phyloP scores from a whole-genome alignment of 2,113 vertebrate species.

The Parotia lawesii region DNA sequence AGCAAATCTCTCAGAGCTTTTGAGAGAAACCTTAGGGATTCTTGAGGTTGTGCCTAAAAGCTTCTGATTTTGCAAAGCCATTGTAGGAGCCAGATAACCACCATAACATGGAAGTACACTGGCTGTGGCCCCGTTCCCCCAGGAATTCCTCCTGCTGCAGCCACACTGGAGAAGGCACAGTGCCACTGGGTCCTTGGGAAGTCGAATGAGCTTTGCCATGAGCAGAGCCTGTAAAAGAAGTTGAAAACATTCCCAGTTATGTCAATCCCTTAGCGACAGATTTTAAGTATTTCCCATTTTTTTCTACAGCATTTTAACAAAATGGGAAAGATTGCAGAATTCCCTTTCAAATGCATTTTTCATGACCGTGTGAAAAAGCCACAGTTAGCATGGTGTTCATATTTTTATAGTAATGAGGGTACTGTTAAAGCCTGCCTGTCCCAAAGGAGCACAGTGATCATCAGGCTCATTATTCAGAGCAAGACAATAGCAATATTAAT shows the following conservation, averaged over 20 bases:
- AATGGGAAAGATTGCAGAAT: background rate
- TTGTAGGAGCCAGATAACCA: background rate
- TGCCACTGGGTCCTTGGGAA: background rate
- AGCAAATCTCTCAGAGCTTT: background rate
- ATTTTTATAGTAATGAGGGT: background rate
- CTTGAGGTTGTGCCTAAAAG: background rate
- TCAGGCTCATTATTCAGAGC: slow-evolving; percentile 8
- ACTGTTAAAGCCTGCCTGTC: background rate
- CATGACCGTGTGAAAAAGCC: background rate
- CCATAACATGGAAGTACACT: background rate
- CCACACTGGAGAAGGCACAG: accelerated
- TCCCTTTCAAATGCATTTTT: background rate
- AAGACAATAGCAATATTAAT: slow-evolving; percentile 35
- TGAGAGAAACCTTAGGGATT: background rate
- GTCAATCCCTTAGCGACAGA: background rate
- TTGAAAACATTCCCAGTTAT: background rate
- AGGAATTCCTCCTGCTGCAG: background rate
- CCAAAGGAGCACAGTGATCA: background rate
- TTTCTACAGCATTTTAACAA: background rate
- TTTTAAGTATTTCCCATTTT: background rate
- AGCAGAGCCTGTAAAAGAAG: background rate
- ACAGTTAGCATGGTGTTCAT: background rate
- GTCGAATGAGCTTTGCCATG: background rate
- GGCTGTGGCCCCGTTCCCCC: accelerated
- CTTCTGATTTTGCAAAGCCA: background rate